A percentile compares a stretch with the other conserved stretches of the same genome.
Conservation (phyloP, 2,113 vertebrate genomes). For the Callocephalon fimbriatum region DNA sequence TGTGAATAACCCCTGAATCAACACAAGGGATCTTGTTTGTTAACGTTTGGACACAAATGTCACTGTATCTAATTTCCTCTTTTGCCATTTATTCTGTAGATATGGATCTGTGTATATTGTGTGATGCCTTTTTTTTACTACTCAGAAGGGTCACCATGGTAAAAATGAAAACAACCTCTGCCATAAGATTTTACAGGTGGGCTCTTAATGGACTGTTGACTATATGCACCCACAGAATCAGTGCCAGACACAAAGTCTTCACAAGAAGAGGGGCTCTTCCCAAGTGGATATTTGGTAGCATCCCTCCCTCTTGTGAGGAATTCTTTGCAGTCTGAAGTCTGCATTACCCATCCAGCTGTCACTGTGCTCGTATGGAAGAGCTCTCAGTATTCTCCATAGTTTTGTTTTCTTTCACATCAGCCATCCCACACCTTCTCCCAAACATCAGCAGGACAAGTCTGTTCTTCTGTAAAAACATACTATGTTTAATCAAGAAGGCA, state of each 20-base stretch:
- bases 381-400: background rate
- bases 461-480: background rate
- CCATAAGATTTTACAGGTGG: background rate
- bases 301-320: background rate
- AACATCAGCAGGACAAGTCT: background rate
- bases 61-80: slow-evolving; percentile 7
- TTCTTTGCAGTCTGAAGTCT: background rate
- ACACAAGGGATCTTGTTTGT: background rate
- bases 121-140: slow-evolving; percentile 1
- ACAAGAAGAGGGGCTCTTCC: background rate
- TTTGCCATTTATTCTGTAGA: slow-evolving; percentile 43
- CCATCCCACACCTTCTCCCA: background rate
- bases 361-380: background rate
- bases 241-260: background rate
- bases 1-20: background rate
- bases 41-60: background rate
- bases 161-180: background rate
- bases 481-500: background rate
- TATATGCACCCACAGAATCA: background rate
- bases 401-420: background rate
- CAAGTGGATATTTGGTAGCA: background rate
- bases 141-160: background rate
- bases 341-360: background rate
- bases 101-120: slow-evolving; percentile 20
- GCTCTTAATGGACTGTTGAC: background rate